Conservation (phyloP, 2,888 invertebrate genomes). For the Xylota segnis region DNA sequence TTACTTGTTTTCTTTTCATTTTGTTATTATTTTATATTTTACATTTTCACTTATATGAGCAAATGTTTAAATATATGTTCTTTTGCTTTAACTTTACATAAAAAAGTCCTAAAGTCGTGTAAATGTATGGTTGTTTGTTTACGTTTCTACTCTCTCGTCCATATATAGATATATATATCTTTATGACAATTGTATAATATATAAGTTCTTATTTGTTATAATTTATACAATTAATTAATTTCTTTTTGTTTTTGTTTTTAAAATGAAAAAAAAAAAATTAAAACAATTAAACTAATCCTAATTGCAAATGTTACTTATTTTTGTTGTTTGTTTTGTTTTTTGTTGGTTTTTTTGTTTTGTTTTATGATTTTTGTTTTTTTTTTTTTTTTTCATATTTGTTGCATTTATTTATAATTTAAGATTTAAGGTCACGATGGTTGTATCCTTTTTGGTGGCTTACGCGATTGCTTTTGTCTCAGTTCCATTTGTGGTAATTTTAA, state of each 20-base stretch:
- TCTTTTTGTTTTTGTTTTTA: conserved; percentile 11
- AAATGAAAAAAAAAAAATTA: conserved; percentile 14
- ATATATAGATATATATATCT: conserved; percentile 32
- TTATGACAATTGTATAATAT: conserved; percentile 56
- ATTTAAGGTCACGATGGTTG: conserved; percentile 79
- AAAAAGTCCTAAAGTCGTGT: conserved; percentile 54
- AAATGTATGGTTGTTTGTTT: conserved; percentile 57
- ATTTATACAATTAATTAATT: conserved; percentile 30
- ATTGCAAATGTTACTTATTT: conserved; percentile 45
- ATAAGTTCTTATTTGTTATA: conserved; percentile 35
- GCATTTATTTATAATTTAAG: conserved; percentile 54
- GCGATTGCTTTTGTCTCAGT: conserved; percentile 82
- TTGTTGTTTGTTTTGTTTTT: conserved; percentile 17
- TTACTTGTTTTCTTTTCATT: too few relatives aligned
- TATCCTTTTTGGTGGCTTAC: conserved; percentile 82
- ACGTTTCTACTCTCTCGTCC: conserved; percentile 43
- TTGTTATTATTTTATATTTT: conserved; percentile 31
- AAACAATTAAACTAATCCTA: conserved; percentile 61
- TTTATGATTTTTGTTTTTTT: background rate
- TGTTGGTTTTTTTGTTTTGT: conserved; percentile 4
- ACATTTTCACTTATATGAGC: conserved; percentile 34
- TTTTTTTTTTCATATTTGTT: conserved; percentile 43
- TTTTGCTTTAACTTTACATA: conserved; percentile 42
- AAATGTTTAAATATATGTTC: conserved; percentile 11
- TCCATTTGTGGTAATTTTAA: conserved; percentile 80